Evolutionary conservation across 1,140 invertebrate genomes (phyloP).

Genomic region (Apocrypta bakeri): DNA sequence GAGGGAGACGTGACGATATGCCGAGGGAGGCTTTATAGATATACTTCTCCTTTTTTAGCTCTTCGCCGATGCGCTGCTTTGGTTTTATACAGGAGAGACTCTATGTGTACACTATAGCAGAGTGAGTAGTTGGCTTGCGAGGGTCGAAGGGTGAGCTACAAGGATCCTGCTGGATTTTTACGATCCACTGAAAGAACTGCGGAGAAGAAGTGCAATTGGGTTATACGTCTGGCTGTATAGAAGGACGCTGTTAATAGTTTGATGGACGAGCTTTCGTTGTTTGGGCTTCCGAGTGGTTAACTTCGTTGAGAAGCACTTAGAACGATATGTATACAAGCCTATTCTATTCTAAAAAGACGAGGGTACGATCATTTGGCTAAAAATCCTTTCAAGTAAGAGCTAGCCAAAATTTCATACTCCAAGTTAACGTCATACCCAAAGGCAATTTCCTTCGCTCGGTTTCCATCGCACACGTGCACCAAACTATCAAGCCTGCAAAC

Average conservation of each 20-base stretch:
- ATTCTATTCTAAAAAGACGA: too few relatives aligned
- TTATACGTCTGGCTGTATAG: neutral
- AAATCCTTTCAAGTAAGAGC: neutral
- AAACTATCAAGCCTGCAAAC: neutral
- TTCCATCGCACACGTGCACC: neutral
- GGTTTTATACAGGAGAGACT: slow-evolving; percentile 7
- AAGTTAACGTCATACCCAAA: neutral
- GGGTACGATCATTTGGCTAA: neutral
- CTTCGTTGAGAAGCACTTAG: too few relatives aligned
- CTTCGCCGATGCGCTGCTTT: neutral
- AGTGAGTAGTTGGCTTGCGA: neutral
- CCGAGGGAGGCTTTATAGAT: neutral
- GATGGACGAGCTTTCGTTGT: neutral
- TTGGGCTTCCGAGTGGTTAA: neutral
- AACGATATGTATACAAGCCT: neutral
- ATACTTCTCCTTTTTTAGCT: neutral
- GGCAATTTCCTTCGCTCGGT: neutral
- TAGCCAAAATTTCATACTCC: neutral
- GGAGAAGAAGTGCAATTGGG: neutral
- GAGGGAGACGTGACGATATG: slow-evolving; percentile 23
- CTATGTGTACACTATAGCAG: neutral
- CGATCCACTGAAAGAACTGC: neutral
- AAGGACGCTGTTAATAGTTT: neutral
- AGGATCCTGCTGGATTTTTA: neutral
- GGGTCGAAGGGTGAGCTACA: neutral